Conservation (phyloP, 2,797 vertebrate species). For the Cyprinella venusta region DNA sequence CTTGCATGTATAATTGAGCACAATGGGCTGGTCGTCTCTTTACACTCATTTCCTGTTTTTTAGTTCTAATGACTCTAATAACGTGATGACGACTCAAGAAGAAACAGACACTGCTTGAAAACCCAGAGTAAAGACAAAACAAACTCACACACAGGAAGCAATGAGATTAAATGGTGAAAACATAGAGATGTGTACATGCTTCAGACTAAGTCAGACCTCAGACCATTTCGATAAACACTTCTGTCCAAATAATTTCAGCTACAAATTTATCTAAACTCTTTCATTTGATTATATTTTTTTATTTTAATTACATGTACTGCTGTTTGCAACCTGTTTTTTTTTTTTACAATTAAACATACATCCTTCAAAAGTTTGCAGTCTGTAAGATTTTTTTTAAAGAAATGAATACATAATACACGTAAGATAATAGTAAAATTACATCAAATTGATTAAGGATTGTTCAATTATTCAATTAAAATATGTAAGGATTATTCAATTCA, state of each 20-base stretch:
- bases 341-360: too few species aligned
- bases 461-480: not conserved
- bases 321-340: too few species aligned
- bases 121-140: not conserved
- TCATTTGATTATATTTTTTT: too few species aligned
- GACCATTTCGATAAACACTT: not conserved
- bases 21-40: not conserved
- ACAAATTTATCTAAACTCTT: too few species aligned
- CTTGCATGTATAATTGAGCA: constrained; percentile 15
- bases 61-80: not conserved
- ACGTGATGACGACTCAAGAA: not conserved
- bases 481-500: not conserved
- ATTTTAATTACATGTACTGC: too few species aligned
- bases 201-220: too few species aligned
- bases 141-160: too few species aligned
- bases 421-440: not conserved
- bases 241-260: not conserved
- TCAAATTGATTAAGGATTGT: not conserved
- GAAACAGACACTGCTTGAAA: not conserved
- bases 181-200: not conserved
- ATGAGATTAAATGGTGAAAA: not conserved
- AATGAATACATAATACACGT: too few species aligned
- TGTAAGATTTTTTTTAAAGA: too few species aligned
- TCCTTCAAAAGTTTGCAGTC: too few species aligned
- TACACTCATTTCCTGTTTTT: constrained; percentile 14